Base-by-base conservation (phyloP, 2,797 vertebrate genomes). In the Petrocephalus schoutedeni region DNA sequence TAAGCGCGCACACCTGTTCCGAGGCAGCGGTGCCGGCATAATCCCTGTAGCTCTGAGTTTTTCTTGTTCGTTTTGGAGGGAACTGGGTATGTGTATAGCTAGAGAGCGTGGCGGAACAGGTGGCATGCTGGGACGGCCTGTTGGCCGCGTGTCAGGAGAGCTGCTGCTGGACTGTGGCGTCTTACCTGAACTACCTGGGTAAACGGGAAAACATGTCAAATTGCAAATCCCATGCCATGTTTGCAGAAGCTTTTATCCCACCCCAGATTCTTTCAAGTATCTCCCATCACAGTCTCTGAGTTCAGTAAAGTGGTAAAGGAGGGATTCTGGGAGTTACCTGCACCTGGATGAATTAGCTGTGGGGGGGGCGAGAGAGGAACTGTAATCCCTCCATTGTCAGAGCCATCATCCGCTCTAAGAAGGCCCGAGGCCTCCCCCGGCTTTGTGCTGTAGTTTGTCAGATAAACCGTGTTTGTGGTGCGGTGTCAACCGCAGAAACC, bases 261-360 rank as follows among this genome's bases (percentile, higher is more conserved):
- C 12, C 21, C 10, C 4, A 54, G 51, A 84, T 21, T 19, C 28
- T 85, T 32, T 23, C 53, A 14, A 19, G 54, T 56, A 32, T 32
- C 23, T 28, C 54, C 23, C 53, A 23, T 94, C 90, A 90, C 91
- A 91, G 89, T 88, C 89, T 86, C 89, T 90, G 87, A 83, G 93
- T 91, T 91, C 7, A 88, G 71, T 45, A 45, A 77, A 19, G 32
- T 41, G 67, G 90, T 80, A 67, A 71, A 85, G 91, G 91, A 57
- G 90, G 92, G 36, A 58, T 90, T 93, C 83, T 86, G 85, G 74
- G 91, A 91, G 91, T 91, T 82, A 88, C 74, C 90, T 90, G 93
- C 94, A 95, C 94, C 94, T 95, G 56, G 85, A 14, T 51, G 49
- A 59, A 71, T 86, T 92, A 87, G 90, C 32, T 9, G 5, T 19